phyloP scores from a whole-genome alignment of 2,888 invertebrate species.

The Protodeltote pygarga region DNA sequence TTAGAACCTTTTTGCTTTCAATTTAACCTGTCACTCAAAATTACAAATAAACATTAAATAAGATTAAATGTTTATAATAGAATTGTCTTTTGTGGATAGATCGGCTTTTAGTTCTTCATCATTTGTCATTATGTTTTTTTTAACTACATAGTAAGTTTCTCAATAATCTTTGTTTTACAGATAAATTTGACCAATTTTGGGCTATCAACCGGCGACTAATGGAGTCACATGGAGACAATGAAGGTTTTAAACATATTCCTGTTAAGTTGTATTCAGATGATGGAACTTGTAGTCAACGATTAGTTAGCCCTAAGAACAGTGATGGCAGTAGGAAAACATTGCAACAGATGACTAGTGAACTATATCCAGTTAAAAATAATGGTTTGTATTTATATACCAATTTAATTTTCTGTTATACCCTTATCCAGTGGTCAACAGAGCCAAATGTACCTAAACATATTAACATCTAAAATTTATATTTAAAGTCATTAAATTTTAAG shows the following conservation, averaged over 20 bases:
- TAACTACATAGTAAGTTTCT: not conserved
- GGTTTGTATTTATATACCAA: constrained; percentile 53
- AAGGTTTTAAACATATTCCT: constrained; percentile 96
- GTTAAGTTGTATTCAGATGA: constrained; percentile 93
- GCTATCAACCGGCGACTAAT: constrained; percentile 97
- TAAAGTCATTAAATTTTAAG: too few species aligned
- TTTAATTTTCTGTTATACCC: not conserved
- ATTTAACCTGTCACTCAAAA: too few species aligned
- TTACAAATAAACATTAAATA: too few species aligned
- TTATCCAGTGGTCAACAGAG: not conserved
- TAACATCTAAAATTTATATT: too few species aligned
- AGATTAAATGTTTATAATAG: too few species aligned
- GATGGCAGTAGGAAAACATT: constrained; percentile 91
- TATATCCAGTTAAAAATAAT: constrained; percentile 87
- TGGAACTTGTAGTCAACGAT: constrained; percentile 90
- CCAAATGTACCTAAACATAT: too few species aligned
- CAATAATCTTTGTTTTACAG: constrained; percentile 82
- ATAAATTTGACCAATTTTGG: constrained; percentile 99
- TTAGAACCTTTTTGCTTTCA: not conserved
- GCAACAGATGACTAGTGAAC: constrained; percentile 89
- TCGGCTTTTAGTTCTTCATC: too few species aligned
- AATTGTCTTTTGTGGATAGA: too few species aligned
- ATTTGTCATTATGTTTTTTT: not conserved
- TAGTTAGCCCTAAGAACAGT: constrained; percentile 91
- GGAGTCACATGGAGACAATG: constrained; percentile 93